These are phyloP conservation scores for Hemithea aestivaria DNA, from an alignment of 2,888 invertebrate genomes.

Conservation along the genomic window DNA sequence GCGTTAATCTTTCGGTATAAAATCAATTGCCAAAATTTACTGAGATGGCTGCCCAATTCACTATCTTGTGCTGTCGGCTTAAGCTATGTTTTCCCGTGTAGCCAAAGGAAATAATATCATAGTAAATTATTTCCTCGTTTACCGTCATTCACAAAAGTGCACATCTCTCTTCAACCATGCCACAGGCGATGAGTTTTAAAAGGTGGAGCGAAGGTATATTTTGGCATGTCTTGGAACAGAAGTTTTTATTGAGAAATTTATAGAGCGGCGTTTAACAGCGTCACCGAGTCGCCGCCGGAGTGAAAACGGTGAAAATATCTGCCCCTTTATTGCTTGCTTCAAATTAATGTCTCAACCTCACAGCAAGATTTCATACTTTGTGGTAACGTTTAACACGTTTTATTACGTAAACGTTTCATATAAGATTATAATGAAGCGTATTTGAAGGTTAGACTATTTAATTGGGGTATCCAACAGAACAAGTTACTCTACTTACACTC, in stretches of 20 bases:
- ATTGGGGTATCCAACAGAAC: too few species aligned
- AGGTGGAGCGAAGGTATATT: constrained; percentile 49
- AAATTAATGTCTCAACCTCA: constrained; percentile 75
- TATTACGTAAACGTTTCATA: constrained; percentile 41
- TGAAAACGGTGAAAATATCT: constrained; percentile 59
- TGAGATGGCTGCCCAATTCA: constrained; percentile 33
- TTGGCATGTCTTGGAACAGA: constrained; percentile 37
- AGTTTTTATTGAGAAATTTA: constrained; percentile 72
- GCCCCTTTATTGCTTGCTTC: constrained; percentile 74
- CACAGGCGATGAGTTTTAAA: constrained; percentile 40
- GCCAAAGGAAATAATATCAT: constrained; percentile 64
- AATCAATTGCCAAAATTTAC: constrained; percentile 75
- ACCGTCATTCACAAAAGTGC: constrained; percentile 59
- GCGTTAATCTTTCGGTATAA: constrained; percentile 65
- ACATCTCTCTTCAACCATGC: constrained; percentile 44
- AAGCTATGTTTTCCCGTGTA: constrained; percentile 48
- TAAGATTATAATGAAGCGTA: constrained; percentile 9
- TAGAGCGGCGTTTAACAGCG: constrained; percentile 65
- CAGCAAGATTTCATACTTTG: constrained; percentile 67
- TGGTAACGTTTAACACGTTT: constrained; percentile 65
- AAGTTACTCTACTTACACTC: too few species aligned
- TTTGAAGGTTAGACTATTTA: too few species aligned
- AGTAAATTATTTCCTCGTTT: constrained; percentile 72
- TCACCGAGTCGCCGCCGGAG: constrained; percentile 41
- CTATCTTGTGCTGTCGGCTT: constrained; percentile 42